Percentiles rank a stretch among this genome's conserved stretches.
phyloP scores from a whole-genome alignment of 2,888 invertebrate genomes.

The Cataglyphis altisquamis region DNA sequence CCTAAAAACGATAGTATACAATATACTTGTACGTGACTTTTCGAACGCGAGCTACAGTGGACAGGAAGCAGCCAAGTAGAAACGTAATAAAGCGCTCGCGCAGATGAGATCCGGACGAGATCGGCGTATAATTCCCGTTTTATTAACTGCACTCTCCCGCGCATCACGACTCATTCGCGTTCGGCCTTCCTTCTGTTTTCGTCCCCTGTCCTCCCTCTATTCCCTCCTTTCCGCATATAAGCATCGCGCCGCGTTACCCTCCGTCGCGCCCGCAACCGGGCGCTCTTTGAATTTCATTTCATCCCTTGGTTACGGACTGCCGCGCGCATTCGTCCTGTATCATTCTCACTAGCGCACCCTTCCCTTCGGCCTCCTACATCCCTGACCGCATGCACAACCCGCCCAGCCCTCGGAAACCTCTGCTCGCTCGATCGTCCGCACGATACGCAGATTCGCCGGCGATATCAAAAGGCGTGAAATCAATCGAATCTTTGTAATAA shows the following conservation, averaged over 20 bases:
- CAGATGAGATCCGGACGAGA: conserved; percentile 73
- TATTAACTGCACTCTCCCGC: conserved; percentile 72
- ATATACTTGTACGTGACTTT: conserved; percentile 28
- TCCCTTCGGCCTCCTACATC: conserved; percentile 44
- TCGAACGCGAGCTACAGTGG: conserved; percentile 7
- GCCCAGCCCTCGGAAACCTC: neutral
- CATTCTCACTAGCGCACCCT: conserved; percentile 42
- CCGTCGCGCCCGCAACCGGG: conserved; percentile 60
- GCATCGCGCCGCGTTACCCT: conserved; percentile 3
- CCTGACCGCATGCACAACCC: conserved; percentile 62
- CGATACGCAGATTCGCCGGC: conserved; percentile 17
- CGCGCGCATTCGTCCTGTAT: conserved; percentile 57
- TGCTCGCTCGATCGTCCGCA: conserved; percentile 28
- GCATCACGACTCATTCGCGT: conserved; percentile 58
- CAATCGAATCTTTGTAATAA: conserved; percentile 23
- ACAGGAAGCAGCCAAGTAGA: conserved; percentile 52
- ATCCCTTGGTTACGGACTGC: conserved; percentile 76
- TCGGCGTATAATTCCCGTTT: conserved; percentile 76
- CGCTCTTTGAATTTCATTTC: conserved; percentile 76
- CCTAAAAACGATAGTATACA: neutral
- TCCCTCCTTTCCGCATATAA: conserved; percentile 28
- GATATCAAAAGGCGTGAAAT: conserved; percentile 25
- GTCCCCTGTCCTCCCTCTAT: conserved; percentile 25
- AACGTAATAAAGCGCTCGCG: conserved; percentile 74
- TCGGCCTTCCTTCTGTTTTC: conserved; percentile 64